Evolutionary conservation across 1,140 invertebrate species (phyloP).

Genomic region (Trichonephila clavata): DNA sequence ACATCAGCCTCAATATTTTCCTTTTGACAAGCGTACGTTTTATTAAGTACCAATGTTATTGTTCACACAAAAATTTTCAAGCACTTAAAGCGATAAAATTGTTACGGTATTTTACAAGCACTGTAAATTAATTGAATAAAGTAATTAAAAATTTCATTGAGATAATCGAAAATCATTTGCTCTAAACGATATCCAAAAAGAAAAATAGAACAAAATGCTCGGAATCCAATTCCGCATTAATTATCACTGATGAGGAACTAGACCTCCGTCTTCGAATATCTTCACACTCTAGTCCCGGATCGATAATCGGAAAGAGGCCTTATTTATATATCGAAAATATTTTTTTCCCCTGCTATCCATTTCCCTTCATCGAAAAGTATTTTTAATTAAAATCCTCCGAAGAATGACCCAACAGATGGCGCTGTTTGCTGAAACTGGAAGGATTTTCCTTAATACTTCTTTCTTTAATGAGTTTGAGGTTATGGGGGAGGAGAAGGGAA

Average conservation of each 20-base stretch:
- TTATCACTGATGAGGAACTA: slow-evolving; percentile 34
- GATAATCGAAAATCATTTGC: slow-evolving; percentile 35
- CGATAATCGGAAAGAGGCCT: slow-evolving; percentile 39
- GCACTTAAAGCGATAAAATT: slow-evolving; percentile 18
- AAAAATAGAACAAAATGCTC: neutral
- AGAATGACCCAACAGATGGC: slow-evolving; percentile 71
- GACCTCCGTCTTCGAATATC: slow-evolving; percentile 49
- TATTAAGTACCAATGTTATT: neutral
- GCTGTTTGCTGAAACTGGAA: slow-evolving; percentile 22
- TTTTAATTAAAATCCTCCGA: slow-evolving; percentile 71
- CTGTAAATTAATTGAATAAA: slow-evolving; percentile 35
- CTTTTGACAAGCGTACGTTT: neutral
- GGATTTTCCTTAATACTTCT: slow-evolving; percentile 62
- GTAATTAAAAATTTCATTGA: slow-evolving; percentile 39
- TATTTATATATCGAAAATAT: slow-evolving; percentile 53
- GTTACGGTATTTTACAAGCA: neutral
- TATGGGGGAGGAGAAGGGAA: neutral
- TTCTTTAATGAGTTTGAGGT: slow-evolving; percentile 68
- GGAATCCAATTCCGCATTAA: slow-evolving; percentile 60
- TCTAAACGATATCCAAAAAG: neutral
- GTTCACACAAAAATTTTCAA: neutral
- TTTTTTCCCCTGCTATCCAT: slow-evolving; percentile 44
- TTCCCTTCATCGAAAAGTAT: slow-evolving; percentile 49
- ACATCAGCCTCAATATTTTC: neutral
- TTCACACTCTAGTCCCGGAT: slow-evolving; percentile 26